These are phyloP conservation scores for Lottia scabra DNA, from an alignment of 2,888 invertebrate species.

Conservation along the genomic window DNA sequence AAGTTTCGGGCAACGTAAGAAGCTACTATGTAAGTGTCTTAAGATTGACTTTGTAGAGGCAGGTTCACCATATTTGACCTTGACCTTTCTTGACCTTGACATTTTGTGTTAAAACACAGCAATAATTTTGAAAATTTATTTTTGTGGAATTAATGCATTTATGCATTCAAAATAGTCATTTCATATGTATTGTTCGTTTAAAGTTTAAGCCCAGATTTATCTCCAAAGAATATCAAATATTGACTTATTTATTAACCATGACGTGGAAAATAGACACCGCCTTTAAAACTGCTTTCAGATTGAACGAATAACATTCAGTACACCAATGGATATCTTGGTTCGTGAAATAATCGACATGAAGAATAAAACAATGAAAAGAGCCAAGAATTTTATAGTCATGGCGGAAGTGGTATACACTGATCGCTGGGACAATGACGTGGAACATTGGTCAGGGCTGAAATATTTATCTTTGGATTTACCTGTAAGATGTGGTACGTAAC, in stretches of 20 bases:
- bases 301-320: constrained; percentile 17
- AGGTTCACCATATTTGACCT: too few species aligned
- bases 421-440: constrained; percentile 10
- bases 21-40: background rate
- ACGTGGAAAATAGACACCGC: too few species aligned
- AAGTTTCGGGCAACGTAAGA: background rate
- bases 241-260: too few species aligned
- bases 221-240: too few species aligned
- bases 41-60: too few species aligned
- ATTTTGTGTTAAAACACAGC: too few species aligned
- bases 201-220: too few species aligned
- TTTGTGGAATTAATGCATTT: too few species aligned
- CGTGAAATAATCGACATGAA: constrained; percentile 4
- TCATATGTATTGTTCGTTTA: too few species aligned
- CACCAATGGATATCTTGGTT: background rate
- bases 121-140: too few species aligned
- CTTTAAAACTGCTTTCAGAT: background rate
- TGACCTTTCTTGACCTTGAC: too few species aligned
- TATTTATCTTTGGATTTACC: constrained; percentile 10
- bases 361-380: background rate
- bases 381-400: constrained; percentile 3
- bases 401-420: constrained; percentile 16
- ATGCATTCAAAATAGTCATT: too few species aligned
- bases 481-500: constrained; percentile 8
- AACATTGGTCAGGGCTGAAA: background rate